Base-by-base conservation (phyloP, 2,113 vertebrate genomes). In the Hippocampus zosterae region DNA sequence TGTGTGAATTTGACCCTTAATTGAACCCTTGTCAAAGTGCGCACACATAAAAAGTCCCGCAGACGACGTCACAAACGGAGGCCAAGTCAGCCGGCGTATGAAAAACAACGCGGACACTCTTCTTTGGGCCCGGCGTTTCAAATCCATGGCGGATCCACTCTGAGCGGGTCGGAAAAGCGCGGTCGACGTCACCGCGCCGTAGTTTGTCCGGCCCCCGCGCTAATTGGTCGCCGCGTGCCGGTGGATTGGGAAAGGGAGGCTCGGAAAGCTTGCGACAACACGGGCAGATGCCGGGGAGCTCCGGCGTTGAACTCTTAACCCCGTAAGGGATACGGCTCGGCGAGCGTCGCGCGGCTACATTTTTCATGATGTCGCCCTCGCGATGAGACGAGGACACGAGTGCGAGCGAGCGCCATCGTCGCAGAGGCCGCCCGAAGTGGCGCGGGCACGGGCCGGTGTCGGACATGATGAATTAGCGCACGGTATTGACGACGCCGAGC, bases 271-370 rank as follows among this genome's bases (percentile, higher is more conserved):
- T 44, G 52, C 52, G 8, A 11, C 79, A 89, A 88, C 88, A 82
- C 79, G 71, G 81, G 88, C 84, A 89, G 88, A 91, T 84, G 80
- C 84, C 84, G 75, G 61, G 72, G 65, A 75, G 73, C 74, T 81
- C 71, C 42, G 73, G 79, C 69, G 76, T 87, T 87, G 83, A 91
- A 90, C 86, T 88, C 3, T 85, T 90, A 82, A 90, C 86, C 86
- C 83, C 68, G 65, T 72, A 16, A 69, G 73, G 84, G 88, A 89
- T 87, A 83, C 87, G 79, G 81, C 85, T 85, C 84, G 76, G 66
- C 79, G 72, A 70, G 6, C 33, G 40, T 13, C 29, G 62, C n/a
- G n/a, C n/a, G n/a, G n/a, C n/a, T 89, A 75, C 74, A 88, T 88
- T 68, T 86, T 88, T 86, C 69, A 87, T 88, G 72, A 81, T 42